Percentiles rank a stretch among this genome's conserved stretches.
Conservation (phyloP, 2,113 vertebrate genomes). For the human region DNA sequence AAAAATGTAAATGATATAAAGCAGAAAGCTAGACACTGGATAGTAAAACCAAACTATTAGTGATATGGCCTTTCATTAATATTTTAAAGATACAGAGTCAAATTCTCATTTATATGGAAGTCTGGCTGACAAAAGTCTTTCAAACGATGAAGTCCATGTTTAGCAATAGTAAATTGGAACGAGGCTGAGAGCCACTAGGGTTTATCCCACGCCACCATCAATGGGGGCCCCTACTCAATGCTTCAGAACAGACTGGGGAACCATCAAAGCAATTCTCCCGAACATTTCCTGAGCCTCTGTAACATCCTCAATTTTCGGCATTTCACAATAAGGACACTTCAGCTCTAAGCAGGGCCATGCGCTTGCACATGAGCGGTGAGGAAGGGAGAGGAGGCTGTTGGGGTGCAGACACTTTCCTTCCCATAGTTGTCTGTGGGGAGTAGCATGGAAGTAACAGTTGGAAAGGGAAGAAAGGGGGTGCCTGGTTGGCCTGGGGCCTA, state of each 20-base stretch:
- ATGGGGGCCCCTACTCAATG: background rate
- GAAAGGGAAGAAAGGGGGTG: background rate
- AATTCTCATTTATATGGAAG: background rate
- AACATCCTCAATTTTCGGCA: background rate
- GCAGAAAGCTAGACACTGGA: background rate
- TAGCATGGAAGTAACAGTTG: background rate
- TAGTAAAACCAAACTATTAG: background rate
- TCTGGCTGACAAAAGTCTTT: background rate
- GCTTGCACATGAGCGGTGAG: fast-evolving
- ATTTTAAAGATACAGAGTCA: conserved; percentile 21
- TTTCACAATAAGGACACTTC: background rate
- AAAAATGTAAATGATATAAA: background rate
- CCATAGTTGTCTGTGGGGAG: fast-evolving
- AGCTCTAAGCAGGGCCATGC: background rate
- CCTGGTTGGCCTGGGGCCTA: background rate
- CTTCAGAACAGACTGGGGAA: background rate
- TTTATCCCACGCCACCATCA: fast-evolving
- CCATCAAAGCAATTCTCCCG: background rate
- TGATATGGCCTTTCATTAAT: background rate
- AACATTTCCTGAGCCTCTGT: background rate
- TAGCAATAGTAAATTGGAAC: background rate
- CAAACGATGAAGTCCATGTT: background rate
- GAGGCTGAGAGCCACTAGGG: background rate
- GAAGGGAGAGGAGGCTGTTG: background rate
- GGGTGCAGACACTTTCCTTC: background rate